phyloP scores from a whole-genome alignment of 2,888 invertebrate genomes.

The Geophilus truncorum region DNA sequence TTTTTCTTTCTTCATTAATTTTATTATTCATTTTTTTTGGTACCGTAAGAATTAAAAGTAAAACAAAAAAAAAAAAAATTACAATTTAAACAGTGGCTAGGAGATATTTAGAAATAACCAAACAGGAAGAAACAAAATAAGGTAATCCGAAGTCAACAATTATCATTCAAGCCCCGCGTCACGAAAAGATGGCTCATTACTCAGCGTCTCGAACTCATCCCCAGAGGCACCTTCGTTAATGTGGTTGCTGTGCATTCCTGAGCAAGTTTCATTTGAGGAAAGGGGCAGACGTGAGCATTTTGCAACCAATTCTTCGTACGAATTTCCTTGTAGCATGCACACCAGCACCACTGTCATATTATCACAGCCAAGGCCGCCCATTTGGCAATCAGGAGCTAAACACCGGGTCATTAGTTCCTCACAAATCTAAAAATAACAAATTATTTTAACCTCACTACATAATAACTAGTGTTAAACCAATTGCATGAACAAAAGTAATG shows the following conservation, averaged over 20 bases:
- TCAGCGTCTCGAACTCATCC: neutral
- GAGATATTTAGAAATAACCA: neutral
- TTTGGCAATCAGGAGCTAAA: constrained; percentile 92
- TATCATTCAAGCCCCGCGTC: neutral
- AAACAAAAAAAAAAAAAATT: neutral
- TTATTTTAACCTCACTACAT: no score
- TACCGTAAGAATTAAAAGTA: no score
- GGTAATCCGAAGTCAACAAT: neutral
- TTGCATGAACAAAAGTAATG: no score
- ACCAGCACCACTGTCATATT: constrained; percentile 97
- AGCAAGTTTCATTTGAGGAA: neutral
- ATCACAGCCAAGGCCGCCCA: constrained; percentile 96
- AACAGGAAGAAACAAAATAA: neutral
- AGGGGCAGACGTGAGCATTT: constrained; percentile 43
- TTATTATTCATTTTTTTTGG: no score
- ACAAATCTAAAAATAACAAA: constrained; percentile 65
- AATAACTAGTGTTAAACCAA: no score
- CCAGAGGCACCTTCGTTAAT: constrained; percentile 25
- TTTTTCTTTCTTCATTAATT: no score
- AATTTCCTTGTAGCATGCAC: constrained; percentile 60
- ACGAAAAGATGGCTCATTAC: neutral
- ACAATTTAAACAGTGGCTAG: neutral
- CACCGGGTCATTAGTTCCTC: constrained; percentile 92
- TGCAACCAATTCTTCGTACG: constrained; percentile 49
- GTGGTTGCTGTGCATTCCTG: constrained; percentile 10